These are phyloP conservation scores for Chrysopa pallens DNA, from an alignment of 1,140 invertebrate species.

Conservation along the genomic window DNA sequence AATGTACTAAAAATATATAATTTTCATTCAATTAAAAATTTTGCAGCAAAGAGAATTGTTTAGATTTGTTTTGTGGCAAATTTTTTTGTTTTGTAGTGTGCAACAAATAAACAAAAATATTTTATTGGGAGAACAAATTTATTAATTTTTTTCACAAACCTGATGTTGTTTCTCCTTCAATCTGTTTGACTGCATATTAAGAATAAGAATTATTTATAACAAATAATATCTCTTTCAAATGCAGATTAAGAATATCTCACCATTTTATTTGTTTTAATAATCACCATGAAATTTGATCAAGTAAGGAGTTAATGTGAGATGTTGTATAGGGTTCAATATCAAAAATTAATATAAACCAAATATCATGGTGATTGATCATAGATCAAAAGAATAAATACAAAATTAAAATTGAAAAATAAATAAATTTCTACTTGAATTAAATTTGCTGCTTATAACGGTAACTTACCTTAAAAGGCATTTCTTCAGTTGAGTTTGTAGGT, in stretches of 20 bases:
- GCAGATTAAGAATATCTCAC: too few relatives aligned
- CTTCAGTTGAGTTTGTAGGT: constrained; percentile 25
- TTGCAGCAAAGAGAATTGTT: too few relatives aligned
- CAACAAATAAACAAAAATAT: background rate
- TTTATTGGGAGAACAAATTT: background rate
- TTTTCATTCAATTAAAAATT: background rate
- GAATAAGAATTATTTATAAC: too few relatives aligned
- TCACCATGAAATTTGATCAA: background rate
- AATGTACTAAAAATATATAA: background rate
- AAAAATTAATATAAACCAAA: too few relatives aligned
- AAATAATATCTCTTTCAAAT: too few relatives aligned
- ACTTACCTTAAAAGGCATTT: constrained; percentile 35
- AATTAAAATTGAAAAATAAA: background rate
- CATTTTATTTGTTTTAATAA: too few relatives aligned
- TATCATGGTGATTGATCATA: background rate
- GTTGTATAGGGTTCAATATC: too few relatives aligned
- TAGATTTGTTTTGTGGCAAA: background rate
- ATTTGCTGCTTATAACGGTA: background rate
- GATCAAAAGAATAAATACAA: constrained; percentile 1
- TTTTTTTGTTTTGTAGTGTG: background rate
- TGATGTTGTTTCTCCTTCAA: constrained; percentile 12
- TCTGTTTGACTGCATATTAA: constrained; percentile 9
- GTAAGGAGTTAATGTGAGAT: too few relatives aligned
- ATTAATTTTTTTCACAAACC: constrained; percentile 4
- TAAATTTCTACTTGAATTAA: constrained; percentile 1